A percentile compares a stretch with the other conserved stretches of the same genome.
Conservation (phyloP, 2,797 vertebrate species). For the Liasis olivaceus region DNA sequence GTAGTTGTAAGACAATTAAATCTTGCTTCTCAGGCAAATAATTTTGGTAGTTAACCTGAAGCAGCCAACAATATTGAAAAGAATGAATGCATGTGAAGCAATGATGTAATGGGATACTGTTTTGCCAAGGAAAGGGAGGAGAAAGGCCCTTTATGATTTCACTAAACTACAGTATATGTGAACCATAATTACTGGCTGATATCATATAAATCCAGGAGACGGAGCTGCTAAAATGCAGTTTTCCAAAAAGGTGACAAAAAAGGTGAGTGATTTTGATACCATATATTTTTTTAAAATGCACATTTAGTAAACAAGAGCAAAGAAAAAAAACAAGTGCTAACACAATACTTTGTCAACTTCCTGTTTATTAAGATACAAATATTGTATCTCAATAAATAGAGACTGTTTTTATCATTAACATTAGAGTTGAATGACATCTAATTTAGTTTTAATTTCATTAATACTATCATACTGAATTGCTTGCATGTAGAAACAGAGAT, state of each 20-base stretch:
- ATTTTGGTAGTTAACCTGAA: slow-evolving; percentile 83
- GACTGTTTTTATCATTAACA: slow-evolving; percentile 71
- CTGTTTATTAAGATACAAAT: slow-evolving; percentile 25
- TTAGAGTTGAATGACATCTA: slow-evolving; percentile 65
- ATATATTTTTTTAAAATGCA: slow-evolving; percentile 19
- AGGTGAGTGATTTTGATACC: not conserved
- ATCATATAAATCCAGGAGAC: slow-evolving; percentile 1
- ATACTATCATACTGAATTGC: slow-evolving; percentile 53
- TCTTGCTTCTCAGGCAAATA: slow-evolving; percentile 84
- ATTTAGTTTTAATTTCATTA: slow-evolving; percentile 75
- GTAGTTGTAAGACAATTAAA: slow-evolving; percentile 83
- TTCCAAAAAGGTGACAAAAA: slow-evolving; percentile 1
- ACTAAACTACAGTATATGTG: slow-evolving; percentile 8
- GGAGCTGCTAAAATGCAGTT: slow-evolving; percentile 28
- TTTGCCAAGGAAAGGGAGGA: slow-evolving; percentile 9
- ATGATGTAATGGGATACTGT: slow-evolving; percentile 82
- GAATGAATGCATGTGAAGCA: slow-evolving; percentile 76
- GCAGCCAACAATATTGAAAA: slow-evolving; percentile 76
- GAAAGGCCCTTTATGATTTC: not conserved
- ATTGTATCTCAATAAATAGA: slow-evolving; percentile 60
- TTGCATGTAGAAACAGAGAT: slow-evolving; percentile 53
- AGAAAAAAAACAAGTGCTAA: not conserved
- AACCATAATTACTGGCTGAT: slow-evolving; percentile 38
- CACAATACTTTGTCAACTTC: slow-evolving; percentile 40
- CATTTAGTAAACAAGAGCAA: not conserved